Evolutionary conservation across 92 coral and sea anemone genomes (phyloP).

Genomic region (Ricordea florida): DNA sequence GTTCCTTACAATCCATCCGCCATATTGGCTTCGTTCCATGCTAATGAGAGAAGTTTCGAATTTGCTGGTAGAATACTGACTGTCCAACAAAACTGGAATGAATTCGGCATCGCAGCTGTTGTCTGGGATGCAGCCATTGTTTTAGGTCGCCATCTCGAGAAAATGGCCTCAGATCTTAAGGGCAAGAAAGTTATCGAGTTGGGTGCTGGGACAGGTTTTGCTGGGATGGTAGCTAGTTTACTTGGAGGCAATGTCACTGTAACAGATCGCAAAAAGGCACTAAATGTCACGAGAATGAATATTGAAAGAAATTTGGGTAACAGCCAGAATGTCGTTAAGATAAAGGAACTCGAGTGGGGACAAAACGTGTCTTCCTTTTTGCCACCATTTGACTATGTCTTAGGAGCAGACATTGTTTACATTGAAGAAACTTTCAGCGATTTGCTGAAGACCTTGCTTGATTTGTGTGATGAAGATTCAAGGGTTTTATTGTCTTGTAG

Average conservation of each 20-base stretch:
- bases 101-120: constrained; percentile 96
- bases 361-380: constrained; percentile 69
- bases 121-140: constrained; percentile 99
- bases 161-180: constrained; percentile 31
- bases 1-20: constrained; percentile 82
- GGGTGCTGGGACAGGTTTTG: constrained; percentile 96
- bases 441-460: constrained; percentile 73
- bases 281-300: constrained; percentile 72
- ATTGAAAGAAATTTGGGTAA: constrained; percentile 69
- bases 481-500: constrained; percentile 79
- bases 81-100: constrained; percentile 88
- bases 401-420: constrained; percentile 97
- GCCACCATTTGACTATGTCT: constrained; percentile 78
- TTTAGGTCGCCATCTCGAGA: constrained; percentile 78
- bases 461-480: constrained; percentile 71
- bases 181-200: constrained; percentile 87
- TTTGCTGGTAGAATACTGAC: constrained; percentile 80
- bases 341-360: constrained; percentile 92
- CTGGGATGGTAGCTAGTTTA: constrained; percentile 87
- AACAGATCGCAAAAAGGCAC: constrained; percentile 88
- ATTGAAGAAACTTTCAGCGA: constrained; percentile 87
- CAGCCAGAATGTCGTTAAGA: not conserved
- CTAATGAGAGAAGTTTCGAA: constrained; percentile 66
- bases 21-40: constrained; percentile 66
- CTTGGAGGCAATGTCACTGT: constrained; percentile 84